phyloP scores from a whole-genome alignment of 2,797 vertebrate species.

The Coccyzus lansbergi region DNA sequence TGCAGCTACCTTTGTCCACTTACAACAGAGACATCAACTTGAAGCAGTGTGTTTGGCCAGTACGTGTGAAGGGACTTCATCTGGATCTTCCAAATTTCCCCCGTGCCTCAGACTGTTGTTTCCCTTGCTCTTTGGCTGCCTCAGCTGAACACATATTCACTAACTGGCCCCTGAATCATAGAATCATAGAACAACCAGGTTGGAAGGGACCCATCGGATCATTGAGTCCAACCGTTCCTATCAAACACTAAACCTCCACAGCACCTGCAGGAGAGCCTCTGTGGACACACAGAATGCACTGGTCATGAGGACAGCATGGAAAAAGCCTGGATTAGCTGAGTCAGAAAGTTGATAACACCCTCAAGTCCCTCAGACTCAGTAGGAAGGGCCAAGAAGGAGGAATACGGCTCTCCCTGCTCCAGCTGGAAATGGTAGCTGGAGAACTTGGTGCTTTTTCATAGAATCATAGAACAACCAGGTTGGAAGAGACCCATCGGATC shows the following conservation, averaged over 20 bases:
- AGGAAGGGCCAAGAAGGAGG: not conserved
- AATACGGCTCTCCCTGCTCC: not conserved
- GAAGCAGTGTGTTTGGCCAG: not conserved
- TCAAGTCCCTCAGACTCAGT: not conserved
- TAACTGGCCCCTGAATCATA: no score
- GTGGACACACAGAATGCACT: rapidly evolving
- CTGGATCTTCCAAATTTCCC: not conserved
- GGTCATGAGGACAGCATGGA: not conserved
- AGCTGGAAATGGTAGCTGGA: not conserved
- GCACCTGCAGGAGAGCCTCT: not conserved
- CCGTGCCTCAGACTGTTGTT: not conserved
- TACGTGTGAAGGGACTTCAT: rapidly evolving
- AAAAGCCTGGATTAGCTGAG: not conserved
- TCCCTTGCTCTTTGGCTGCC: not conserved
- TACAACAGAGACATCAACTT: not conserved
- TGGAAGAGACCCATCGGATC: no score
- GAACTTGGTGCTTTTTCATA: not conserved
- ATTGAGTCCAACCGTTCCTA: no score
- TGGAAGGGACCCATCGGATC: no score
- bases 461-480: no score
- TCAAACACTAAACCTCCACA: no score
- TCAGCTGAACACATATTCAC: not conserved
- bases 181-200: no score
- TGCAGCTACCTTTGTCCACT: not conserved
- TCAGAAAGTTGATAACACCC: not conserved